Evolutionary conservation across 2,113 vertebrate species (phyloP).

Genomic region (Cathartes aura): DNA sequence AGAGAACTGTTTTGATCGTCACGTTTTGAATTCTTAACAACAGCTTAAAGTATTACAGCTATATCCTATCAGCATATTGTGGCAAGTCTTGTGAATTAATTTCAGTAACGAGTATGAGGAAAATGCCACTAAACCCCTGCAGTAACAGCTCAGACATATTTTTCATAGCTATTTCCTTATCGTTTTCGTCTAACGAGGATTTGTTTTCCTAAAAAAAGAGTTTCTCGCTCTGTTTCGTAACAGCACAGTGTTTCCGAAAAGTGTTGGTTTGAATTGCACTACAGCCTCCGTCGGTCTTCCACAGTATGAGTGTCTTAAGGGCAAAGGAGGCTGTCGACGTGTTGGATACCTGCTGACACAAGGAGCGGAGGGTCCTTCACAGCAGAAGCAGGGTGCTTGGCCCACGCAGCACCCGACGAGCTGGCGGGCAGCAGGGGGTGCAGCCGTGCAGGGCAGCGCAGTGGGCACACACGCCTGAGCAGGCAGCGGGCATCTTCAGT

Average conservation of each 20-base stretch:
- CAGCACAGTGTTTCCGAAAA: neutral
- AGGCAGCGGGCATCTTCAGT: accelerated
- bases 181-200: neutral
- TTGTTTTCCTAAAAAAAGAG: neutral
- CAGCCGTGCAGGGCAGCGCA: neutral
- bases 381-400: neutral
- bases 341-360: neutral
- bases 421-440: accelerated
- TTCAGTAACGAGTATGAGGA: neutral
- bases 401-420: accelerated
- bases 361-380: neutral
- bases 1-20: constrained; percentile 42
- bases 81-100: constrained; percentile 48
- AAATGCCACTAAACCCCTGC: constrained; percentile 12
- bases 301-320: neutral
- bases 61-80: constrained; percentile 34
- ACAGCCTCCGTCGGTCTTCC: neutral
- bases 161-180: neutral
- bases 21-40: constrained; percentile 54
- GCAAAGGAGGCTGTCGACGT: accelerated
- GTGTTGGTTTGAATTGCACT: neutral
- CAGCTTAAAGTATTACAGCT: constrained; percentile 29
- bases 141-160: neutral
- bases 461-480: accelerated
- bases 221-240: neutral